Evolutionary conservation across 2,113 vertebrate genomes (phyloP).

Genomic region (Seriola rivoliana): DNA sequence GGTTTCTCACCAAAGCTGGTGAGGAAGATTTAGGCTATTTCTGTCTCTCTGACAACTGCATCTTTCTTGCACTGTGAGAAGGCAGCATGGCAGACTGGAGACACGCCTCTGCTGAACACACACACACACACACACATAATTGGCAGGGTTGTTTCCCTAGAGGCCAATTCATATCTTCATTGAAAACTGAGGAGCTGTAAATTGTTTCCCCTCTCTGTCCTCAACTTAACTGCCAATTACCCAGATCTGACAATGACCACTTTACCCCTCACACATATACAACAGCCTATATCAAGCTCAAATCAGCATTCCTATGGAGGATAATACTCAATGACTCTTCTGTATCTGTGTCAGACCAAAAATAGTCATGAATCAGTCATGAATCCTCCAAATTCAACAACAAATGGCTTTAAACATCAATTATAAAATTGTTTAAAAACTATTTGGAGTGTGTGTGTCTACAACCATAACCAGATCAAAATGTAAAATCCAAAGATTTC

Average conservation of each 20-base stretch:
- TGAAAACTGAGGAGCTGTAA: conserved; percentile 67
- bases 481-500: not conserved
- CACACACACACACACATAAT: conserved; percentile 19
- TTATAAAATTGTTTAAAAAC: too few relatives aligned
- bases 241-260: conserved; percentile 55
- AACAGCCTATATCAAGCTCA: not conserved
- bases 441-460: too few relatives aligned
- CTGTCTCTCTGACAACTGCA: conserved; percentile 30
- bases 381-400: too few relatives aligned
- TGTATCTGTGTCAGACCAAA: not conserved
- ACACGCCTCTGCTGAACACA: conserved; percentile 37
- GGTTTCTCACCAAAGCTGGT: conserved; percentile 25
- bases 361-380: not conserved
- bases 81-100: conserved; percentile 54
- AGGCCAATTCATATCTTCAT: conserved; percentile 67
- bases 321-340: not conserved
- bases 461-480: too few relatives aligned
- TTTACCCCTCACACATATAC: conserved; percentile 21
- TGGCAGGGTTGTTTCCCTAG: conserved; percentile 52
- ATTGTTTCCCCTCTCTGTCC: conserved; percentile 58
- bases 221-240: conserved; percentile 66
- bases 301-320: conserved; percentile 30
- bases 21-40: conserved; percentile 25
- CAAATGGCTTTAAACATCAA: not conserved
- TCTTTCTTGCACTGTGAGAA: conserved; percentile 33